A percentile compares a stretch with the other conserved stretches of the same genome.
These are phyloP conservation scores for Columbina picui DNA, from an alignment of 2,113 vertebrate species.

Conservation along the genomic window DNA sequence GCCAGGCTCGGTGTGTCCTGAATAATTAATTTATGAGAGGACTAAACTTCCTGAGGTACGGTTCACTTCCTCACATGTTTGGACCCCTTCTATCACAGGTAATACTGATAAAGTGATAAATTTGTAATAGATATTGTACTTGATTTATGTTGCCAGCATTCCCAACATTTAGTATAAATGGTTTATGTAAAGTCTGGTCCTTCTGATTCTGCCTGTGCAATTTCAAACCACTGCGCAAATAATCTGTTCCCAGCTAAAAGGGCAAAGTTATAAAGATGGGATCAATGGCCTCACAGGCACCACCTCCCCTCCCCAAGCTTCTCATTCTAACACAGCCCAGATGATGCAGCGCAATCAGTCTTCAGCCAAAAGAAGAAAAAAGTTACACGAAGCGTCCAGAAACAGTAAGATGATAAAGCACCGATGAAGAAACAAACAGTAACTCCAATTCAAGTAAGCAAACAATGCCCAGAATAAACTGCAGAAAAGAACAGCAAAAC, in stretches of 20 bases:
- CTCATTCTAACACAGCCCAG: conserved; percentile 36
- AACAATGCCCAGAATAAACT: conserved; percentile 40
- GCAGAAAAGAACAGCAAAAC: conserved; percentile 2
- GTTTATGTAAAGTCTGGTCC: conserved; percentile 84
- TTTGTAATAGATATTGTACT: conserved; percentile 80
- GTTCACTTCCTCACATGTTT: conserved; percentile 83
- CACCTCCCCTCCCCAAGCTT: conserved; percentile 44
- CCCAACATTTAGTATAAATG: conserved; percentile 80
- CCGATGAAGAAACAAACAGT: conserved; percentile 49
- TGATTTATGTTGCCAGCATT: conserved; percentile 82
- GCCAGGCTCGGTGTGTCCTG: conserved; percentile 88
- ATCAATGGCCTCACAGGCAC: conserved; percentile 76
- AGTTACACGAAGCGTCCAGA: background rate
- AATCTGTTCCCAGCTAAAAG: conserved; percentile 80
- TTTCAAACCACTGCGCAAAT: conserved; percentile 50
- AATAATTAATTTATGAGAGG: conserved; percentile 86
- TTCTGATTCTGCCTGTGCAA: conserved; percentile 76
- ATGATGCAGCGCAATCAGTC: conserved; percentile 28
- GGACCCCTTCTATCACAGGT: conserved; percentile 79
- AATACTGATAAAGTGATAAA: conserved; percentile 75
- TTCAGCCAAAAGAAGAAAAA: background rate
- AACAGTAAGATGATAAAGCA: conserved; percentile 42
- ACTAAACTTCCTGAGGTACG: conserved; percentile 83
- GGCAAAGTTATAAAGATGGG: conserved; percentile 80
- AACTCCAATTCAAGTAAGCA: background rate